phyloP scores from a whole-genome alignment of 2,888 invertebrate genomes.

The Notocelia uddmanniana region DNA sequence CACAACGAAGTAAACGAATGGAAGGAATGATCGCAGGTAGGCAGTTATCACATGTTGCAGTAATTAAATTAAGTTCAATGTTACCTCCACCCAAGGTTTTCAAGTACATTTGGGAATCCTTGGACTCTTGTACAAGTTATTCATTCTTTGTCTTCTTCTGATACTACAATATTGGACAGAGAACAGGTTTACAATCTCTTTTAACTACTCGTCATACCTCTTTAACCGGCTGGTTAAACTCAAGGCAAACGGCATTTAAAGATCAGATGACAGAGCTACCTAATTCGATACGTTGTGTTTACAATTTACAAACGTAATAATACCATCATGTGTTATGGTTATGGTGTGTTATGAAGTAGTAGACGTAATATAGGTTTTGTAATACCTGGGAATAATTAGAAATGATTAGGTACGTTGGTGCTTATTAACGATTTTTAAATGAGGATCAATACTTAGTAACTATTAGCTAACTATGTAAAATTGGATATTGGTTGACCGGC shows the following conservation, averaged over 20 bases:
- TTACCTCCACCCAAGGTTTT: conserved; percentile 7
- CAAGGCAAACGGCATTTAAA: conserved; percentile 35
- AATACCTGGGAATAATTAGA: background rate
- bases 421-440: background rate
- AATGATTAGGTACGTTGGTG: background rate
- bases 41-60: background rate
- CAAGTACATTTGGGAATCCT: conserved; percentile 6
- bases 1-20: no score
- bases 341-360: no score
- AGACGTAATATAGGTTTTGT: background rate
- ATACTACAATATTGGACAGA: background rate
- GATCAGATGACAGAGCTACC: background rate
- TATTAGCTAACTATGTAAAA: background rate
- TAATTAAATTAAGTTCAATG: conserved; percentile 23
- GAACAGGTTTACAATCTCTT: conserved; percentile 45
- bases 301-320: background rate
- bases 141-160: conserved; percentile 18
- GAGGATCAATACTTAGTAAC: background rate
- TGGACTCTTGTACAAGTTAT: conserved; percentile 20
- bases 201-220: conserved; percentile 29
- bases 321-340: no score
- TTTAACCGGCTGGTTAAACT: conserved; percentile 23
- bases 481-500: background rate
- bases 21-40: background rate
- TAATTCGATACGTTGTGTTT: conserved; percentile 17